Percentiles rank a stretch among this genome's conserved stretches.
Evolutionary conservation across 2,888 invertebrate species (phyloP).

Genomic region (Saturnia pavonia): DNA sequence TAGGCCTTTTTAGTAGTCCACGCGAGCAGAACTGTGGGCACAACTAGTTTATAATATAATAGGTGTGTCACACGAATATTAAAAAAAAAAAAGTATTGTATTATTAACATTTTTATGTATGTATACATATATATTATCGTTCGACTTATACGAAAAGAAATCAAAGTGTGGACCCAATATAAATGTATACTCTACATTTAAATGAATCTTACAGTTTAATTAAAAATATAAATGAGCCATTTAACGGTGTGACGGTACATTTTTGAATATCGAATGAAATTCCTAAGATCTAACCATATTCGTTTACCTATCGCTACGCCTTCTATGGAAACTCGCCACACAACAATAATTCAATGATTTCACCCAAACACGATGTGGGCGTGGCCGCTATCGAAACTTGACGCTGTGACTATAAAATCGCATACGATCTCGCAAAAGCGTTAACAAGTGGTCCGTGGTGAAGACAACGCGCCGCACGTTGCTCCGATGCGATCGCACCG

Average conservation of each 20-base stretch:
- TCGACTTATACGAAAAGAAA: too few relatives aligned
- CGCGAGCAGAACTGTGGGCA: too few relatives aligned
- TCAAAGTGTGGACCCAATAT: not conserved
- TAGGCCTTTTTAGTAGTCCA: too few relatives aligned
- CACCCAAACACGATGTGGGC: constrained; percentile 46
- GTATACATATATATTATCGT: too few relatives aligned
- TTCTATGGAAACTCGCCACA: constrained; percentile 6
- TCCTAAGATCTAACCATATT: not conserved
- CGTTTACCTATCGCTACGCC: not conserved
- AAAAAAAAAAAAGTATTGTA: too few relatives aligned
- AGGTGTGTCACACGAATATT: too few relatives aligned
- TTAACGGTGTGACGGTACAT: not conserved
- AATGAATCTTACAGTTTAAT: not conserved
- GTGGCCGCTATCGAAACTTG: constrained; percentile 46
- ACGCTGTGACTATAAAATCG: constrained; percentile 52
- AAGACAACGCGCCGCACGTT: constrained; percentile 54
- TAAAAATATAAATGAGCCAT: not conserved
- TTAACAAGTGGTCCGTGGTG: constrained; percentile 60
- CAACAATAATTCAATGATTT: constrained; percentile 31
- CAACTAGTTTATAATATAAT: too few relatives aligned
- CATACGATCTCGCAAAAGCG: constrained; percentile 46
- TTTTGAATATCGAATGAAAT: not conserved
- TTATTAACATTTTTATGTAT: too few relatives aligned
- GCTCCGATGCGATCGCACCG: constrained; percentile 57
- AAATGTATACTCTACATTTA: not conserved